Evolutionary conservation across 2,113 vertebrate genomes (phyloP).

Genomic region (Empidonax alnorum): DNA sequence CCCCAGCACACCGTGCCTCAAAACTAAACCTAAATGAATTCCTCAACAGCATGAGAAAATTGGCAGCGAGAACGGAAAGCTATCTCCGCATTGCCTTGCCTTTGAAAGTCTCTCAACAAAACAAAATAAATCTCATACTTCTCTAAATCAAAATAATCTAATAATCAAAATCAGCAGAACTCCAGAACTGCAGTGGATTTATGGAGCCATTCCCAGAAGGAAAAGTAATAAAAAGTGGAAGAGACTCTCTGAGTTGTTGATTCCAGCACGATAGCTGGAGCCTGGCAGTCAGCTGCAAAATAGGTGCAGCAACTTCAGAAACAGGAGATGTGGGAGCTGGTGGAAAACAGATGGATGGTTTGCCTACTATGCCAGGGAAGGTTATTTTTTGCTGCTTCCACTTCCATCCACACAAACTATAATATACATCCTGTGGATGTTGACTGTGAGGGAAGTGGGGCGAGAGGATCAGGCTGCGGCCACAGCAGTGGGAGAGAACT

Average conservation of each 20-base stretch:
- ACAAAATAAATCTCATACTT: not conserved
- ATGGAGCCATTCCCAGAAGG: not conserved
- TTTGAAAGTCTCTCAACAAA: constrained; percentile 1
- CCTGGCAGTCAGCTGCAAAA: constrained; percentile 46
- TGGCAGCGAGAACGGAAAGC: not conserved
- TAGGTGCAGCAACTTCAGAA: constrained; percentile 81
- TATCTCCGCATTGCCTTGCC: not conserved
- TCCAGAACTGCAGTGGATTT: not conserved
- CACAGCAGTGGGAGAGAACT: constrained; percentile 72
- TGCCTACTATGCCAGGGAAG: constrained; percentile 40
- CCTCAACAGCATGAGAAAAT: constrained; percentile 17
- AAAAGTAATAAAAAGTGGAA: not conserved
- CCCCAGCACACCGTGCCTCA: not conserved
- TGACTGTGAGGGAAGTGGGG: constrained; percentile 74
- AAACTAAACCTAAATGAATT: constrained; percentile 15
- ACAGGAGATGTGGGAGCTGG: constrained; percentile 84
- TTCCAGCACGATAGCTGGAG: not conserved
- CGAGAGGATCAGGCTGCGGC: constrained; percentile 73
- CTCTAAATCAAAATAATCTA: not conserved
- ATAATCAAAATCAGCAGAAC: constrained; percentile 27
- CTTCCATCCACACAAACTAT: constrained; percentile 38
- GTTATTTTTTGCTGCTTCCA: constrained; percentile 59
- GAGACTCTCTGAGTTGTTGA: not conserved
- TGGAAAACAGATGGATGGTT: constrained; percentile 71
- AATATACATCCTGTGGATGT: constrained; percentile 53